Base-by-base conservation (phyloP, 2,113 vertebrate species). In the Bettongia penicillata region DNA sequence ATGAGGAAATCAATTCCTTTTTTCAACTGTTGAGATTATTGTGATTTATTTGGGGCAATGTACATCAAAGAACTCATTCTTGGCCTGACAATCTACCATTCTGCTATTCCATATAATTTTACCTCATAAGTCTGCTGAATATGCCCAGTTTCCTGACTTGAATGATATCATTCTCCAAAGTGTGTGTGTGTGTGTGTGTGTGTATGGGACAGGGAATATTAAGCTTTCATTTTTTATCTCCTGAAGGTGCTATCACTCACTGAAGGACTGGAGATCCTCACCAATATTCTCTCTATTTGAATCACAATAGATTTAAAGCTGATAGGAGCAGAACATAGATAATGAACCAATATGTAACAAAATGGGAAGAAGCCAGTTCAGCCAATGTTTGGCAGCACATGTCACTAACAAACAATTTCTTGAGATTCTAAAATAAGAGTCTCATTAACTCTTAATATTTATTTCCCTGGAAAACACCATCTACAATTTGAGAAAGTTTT, bases 1-100 rank as follows among this genome's bases (percentile, higher is more conserved):
- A 90, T 92, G 22, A 97, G 48, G 84, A 97, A 91, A 68, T 68
- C 93, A 94, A 91, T n/a, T 92, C 90, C 50, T 22, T 89, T 51
- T 53, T 16, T 57, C 90, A 93, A 91, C 91, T 91, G 0, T 93
- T 91, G 31, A 53, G 92, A 97, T 93, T 91, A 48, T 8, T 23
- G 12, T 90, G 92, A 90, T 95, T 93, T 96, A 89, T 93, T 50
- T 52, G 48, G 43, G 10, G n/a, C 93, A 50, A 9, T 68, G 16
- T 93, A 93, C 50, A 37, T 23, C 43, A 43, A 47, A 50, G 52
- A 47, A 55, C 93, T 93, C 93, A 94, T 94, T 96, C 93, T 96
- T 91, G 92, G 94, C 23, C 16, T 37, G 10, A 90, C 31, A 61
- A 94, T 50, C 49, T 93, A 57, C 26, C 3, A 57, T 95, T 90